Evolutionary conservation across 2,113 vertebrate genomes (phyloP), one percentile per base, ranked within the genome.

Genomic region (Empidonax traillii): DNA sequence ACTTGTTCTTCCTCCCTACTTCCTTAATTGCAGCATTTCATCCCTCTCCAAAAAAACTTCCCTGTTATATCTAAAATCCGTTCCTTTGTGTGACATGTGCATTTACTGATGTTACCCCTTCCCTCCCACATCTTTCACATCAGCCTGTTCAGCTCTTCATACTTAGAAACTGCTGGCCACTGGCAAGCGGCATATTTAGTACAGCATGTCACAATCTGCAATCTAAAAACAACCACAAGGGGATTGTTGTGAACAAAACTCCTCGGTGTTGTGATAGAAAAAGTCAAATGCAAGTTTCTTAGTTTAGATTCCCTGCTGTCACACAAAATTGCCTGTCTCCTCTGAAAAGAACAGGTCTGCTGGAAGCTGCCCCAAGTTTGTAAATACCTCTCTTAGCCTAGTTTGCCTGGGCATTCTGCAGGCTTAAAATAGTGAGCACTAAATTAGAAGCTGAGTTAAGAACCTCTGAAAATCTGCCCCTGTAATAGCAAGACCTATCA

Each of bases 361-460:
- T 20, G 23, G 28, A 73, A 75, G 69, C 56, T 85, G 61, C 17
- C 39, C 52, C 52, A 65, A 12, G 35, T 89, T 89, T 85, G 56
- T 31, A 89, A 89, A 89, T 61, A 72, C 14, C 49, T 25, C 25
- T 44, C 11, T n/a, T 51, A 53, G 47, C 84, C 89, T 46, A 8
- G 37, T 46, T 85, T 69, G 37, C 58, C 66, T 35, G 37, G 41
- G 28, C 28, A 39, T 2, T 8, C 47, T 39, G 49, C 52, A 90
- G 49, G 62, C 77, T 94, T 81, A 91, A 95, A 84, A 86, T 41
- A 93, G 87, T 27, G 39, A 83, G 81, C 53, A 55, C 63, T 85
- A 76, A 93, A 79, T 89, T 76, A 95, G 85, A 66, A 82, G 24
- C 95, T 9, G 58, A 81, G 66, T 89, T 95, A 97, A 96, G 93